Conservation (phyloP, 2,888 invertebrate genomes). For the Hypsopygia costalis region DNA sequence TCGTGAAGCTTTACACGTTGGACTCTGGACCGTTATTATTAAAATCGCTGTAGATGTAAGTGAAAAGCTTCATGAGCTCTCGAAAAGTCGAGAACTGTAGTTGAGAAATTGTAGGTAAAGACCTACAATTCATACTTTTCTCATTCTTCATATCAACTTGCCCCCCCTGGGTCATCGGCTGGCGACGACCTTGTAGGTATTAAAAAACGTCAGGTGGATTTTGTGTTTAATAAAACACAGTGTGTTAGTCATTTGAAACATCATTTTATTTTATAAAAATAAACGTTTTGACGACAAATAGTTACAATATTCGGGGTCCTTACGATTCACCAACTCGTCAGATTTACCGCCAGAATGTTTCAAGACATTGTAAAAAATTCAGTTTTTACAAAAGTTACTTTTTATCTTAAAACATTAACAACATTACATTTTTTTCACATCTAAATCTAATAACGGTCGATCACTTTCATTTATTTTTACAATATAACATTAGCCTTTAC, state of each 20-base stretch:
- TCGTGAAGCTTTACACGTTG: too few species aligned
- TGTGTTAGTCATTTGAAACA: conserved; percentile 55
- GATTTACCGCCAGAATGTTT: conserved; percentile 81
- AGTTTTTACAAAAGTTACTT: conserved; percentile 86
- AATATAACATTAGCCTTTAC: conserved; percentile 60
- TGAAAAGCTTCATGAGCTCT: too few species aligned
- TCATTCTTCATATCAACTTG: too few species aligned
- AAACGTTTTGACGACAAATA: conserved; percentile 82
- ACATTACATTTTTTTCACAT: conserved; percentile 76
- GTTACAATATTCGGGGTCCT: conserved; percentile 80
- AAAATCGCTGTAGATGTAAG: too few species aligned
- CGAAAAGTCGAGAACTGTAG: too few species aligned
- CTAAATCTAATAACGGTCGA: conserved; percentile 79
- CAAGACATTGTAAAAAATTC: conserved; percentile 85
- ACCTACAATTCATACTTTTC: too few species aligned
- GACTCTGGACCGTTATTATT: too few species aligned
- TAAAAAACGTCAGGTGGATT: too few species aligned
- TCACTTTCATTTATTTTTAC: conserved; percentile 61
- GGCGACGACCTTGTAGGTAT: too few species aligned
- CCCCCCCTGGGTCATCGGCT: too few species aligned
- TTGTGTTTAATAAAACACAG: conserved; percentile 19
- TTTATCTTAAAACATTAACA: conserved; percentile 83
- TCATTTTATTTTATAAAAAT: conserved; percentile 81
- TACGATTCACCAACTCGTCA: conserved; percentile 62
- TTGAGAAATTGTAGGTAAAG: too few species aligned